Evolutionary conservation across 2,113 vertebrate genomes (phyloP).

Genomic region (Mobula hypostoma): DNA sequence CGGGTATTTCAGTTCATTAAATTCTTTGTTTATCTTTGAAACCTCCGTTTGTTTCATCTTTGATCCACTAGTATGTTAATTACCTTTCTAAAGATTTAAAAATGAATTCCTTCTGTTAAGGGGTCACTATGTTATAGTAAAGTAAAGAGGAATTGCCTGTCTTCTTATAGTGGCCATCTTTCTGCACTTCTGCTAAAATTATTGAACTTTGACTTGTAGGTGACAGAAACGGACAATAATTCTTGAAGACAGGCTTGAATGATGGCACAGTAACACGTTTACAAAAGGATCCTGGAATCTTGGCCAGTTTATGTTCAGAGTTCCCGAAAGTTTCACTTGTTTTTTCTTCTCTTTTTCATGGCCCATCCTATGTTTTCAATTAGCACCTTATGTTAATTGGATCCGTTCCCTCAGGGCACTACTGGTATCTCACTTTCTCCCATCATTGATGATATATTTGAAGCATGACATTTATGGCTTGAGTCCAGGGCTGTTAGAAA

Average conservation of each 20-base stretch:
- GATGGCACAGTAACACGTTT: neutral
- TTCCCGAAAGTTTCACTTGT: neutral
- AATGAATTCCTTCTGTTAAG: conserved; percentile 28
- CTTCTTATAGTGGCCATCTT: conserved; percentile 22
- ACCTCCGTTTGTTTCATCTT: conserved; percentile 1
- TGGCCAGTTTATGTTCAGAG: neutral
- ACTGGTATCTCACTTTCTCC: conserved; percentile 26
- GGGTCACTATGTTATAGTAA: conserved; percentile 9
- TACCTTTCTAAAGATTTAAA: conserved; percentile 37
- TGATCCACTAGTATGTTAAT: conserved; percentile 35
- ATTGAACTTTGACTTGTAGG: conserved; percentile 32
- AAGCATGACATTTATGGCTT: conserved; percentile 30
- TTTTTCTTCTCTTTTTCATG: neutral
- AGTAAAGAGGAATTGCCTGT: conserved; percentile 27
- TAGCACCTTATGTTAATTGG: conserved; percentile 33
- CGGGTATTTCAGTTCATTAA: conserved; percentile 18
- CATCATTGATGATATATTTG: conserved; percentile 31
- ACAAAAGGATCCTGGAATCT: conserved; percentile 3
- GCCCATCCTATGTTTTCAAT: conserved; percentile 33
- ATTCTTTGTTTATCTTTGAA: conserved; percentile 20
- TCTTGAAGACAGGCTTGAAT: conserved; percentile 18
- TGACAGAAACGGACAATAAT: conserved; percentile 32
- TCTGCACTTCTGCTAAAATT: conserved; percentile 29
- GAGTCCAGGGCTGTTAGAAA: conserved; percentile 24
- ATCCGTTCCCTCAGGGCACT: conserved; percentile 2